Base-by-base conservation (phyloP, 2,888 invertebrate genomes). In the Brachypalpus laphriformis region DNA sequence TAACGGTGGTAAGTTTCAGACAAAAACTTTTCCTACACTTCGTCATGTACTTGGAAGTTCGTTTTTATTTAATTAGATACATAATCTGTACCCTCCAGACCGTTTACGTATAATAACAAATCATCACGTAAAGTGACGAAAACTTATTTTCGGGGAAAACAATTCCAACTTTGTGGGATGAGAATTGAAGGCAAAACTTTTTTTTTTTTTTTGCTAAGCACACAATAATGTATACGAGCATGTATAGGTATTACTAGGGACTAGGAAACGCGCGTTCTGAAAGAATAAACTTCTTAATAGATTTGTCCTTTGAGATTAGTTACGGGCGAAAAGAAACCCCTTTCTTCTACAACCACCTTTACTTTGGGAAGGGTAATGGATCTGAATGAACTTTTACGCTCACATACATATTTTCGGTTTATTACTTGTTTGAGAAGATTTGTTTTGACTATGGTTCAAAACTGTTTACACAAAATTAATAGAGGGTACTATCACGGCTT, bases 121-220 rank as follows among this genome's bases (percentile, higher is more conserved):
- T 70, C 70, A 77, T 70, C 45, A 77, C 71, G 54, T 61, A 77
- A 71, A 59, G 57, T 45, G 59, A 51, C 74, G 66, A 66, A 65
- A 78, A 80, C 51, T 66, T 56, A 40, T 59, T 80, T 31, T 40
- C 42, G 49, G 6, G n/a, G 20, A 72, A 80, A 57, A 49, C 57
- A 80, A 72, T 78, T 78, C 16, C 37, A 56, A 47, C 63, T 56
- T 71, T 71, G 3, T 9, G n/a, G 22, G 22, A n/a, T 49, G 31
- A 42, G 28, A 40, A 14, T 54, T 68, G 16, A 1, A 1, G 56
- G 42, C 2, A 54, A 54, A 20, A 3, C 37, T 37, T 42, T 54
- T 54, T 54, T 31, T 34, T 51, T 20, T 9, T 6, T 16, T 31
- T 31, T 31, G 31, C 1, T 31, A 9, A 31, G 28, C 20, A 18